These are phyloP conservation scores for Spatulosminthurus flaviceps DNA, from an alignment of 2,888 invertebrate species.

Conservation along the genomic window DNA sequence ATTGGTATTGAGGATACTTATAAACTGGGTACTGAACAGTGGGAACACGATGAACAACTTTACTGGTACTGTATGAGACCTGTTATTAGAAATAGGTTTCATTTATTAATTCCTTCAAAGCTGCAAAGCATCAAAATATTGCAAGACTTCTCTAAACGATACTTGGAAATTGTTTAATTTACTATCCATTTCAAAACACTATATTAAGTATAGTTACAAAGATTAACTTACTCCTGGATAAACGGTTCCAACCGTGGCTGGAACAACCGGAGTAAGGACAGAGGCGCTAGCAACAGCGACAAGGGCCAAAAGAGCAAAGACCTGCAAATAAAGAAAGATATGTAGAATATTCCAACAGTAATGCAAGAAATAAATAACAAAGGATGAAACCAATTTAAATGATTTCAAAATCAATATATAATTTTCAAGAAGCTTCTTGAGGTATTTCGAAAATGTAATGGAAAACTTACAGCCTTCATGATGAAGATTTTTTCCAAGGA, in stretches of 20 bases:
- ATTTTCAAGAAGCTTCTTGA: too few relatives aligned
- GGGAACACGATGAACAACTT: constrained; percentile 10
- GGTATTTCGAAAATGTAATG: too few relatives aligned
- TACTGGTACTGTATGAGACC: background rate
- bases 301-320: constrained; percentile 25
- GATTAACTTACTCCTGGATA: background rate
- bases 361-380: too few relatives aligned
- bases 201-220: background rate
- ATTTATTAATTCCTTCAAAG: too few relatives aligned
- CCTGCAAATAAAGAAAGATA: background rate
- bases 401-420: too few relatives aligned
- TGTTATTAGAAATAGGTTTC: too few relatives aligned
- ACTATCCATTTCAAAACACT: background rate
- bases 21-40: background rate
- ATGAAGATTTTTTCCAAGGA: constrained; percentile 1
- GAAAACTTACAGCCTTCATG: background rate
- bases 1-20: constrained; percentile 6
- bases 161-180: too few relatives aligned
- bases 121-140: too few relatives aligned
- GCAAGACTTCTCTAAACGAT: too few relatives aligned
- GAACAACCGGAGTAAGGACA: background rate
- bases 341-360: too few relatives aligned
- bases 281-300: constrained; percentile 31
- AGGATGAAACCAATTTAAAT: too few relatives aligned
- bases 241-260: constrained; percentile 4